A percentile compares a stretch with the other conserved stretches of the same genome.
Conservation (phyloP, 2,888 invertebrate genomes). For the Amiota minor region DNA sequence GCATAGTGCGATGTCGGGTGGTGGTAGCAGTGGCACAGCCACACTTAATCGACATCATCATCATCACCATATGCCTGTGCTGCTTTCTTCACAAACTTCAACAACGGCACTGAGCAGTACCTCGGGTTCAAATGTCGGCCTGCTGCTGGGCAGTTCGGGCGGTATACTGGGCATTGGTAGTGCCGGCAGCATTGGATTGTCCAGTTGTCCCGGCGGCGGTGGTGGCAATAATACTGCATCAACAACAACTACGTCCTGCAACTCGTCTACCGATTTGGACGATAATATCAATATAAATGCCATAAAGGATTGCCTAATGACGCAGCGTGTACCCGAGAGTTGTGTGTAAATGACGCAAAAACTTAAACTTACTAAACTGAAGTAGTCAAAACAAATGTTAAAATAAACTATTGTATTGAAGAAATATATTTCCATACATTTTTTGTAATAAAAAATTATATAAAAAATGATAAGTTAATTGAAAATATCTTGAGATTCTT, state of each 20-base stretch:
- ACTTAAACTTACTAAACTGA: no score
- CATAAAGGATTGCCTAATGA: slow-evolving; percentile 89
- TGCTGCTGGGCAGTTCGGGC: slow-evolving; percentile 56
- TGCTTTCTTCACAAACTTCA: slow-evolving; percentile 55
- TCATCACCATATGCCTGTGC: slow-evolving; percentile 53
- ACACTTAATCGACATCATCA: slow-evolving; percentile 60
- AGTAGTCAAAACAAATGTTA: no score
- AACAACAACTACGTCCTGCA: slow-evolving; percentile 68
- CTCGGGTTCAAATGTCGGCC: slow-evolving; percentile 56
- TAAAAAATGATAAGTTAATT: no score
- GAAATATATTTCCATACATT: background rate
- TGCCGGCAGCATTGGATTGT: slow-evolving; percentile 46
- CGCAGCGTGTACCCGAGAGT: slow-evolving; percentile 89
- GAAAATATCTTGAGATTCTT: background rate
- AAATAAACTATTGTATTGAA: no score
- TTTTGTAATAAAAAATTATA: background rate
- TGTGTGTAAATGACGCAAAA: slow-evolving; percentile 76
- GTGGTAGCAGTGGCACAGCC: slow-evolving; percentile 48
- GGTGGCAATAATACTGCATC: slow-evolving; percentile 53
- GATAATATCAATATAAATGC: slow-evolving; percentile 85
- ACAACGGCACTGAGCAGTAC: slow-evolving; percentile 50
- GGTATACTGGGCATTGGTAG: slow-evolving; percentile 35
- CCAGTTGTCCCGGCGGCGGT: slow-evolving; percentile 47
- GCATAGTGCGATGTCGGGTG: slow-evolving; percentile 29
- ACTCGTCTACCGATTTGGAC: slow-evolving; percentile 71